Base-by-base conservation (phyloP, 2,797 vertebrate species). In the Novumbra hubbsi region DNA sequence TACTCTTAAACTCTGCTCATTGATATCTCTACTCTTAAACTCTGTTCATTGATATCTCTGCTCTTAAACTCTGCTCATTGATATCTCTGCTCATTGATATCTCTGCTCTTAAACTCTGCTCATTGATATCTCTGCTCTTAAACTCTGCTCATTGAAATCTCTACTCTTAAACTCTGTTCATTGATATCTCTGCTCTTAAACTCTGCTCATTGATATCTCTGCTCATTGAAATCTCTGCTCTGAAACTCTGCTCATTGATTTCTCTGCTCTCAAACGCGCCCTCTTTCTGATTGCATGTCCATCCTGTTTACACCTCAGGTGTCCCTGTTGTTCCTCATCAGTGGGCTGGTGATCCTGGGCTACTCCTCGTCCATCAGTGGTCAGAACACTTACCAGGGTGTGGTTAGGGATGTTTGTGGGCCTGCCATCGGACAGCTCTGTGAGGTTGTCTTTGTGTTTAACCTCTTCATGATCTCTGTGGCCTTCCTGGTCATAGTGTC, bases 391-490 rank as follows among this genome's bases (percentile, higher is more conserved):
- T 99, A 99, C 84, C 98, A 99, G 88, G 96, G 95, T 0, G 96
- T 98, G 63, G 94, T 99, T 6, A 88, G 92, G 12, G 92, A 89
- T 3, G 88, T 98, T 81, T 99, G 97, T 0, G 98, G 97, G 27
- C 73, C 79, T 0, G 88, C 92, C 0, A 83, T 93, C 0, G 96
- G 98, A 0, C 95, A 94, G 81, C 95, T 99, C 55, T 99, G 96
- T 0, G 96, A 96, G 83, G 80, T 94, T 77, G 98, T 97, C 84
- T 99, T 97, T 89, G 92, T 96, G 74, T 84, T 96, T 87, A 99
- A 98, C 90, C 95, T 99, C 88, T 97, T 99, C 90, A 96, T 98
- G 96, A 98, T 99, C 82, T 96, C 95, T 0, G 95, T 98, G 57
- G 97, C 97, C 63, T 97, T 99, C 75, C 94, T 99, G 83, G 94